phyloP scores from a whole-genome alignment of 2,888 invertebrate genomes.

The Pediacus dermestoides region DNA sequence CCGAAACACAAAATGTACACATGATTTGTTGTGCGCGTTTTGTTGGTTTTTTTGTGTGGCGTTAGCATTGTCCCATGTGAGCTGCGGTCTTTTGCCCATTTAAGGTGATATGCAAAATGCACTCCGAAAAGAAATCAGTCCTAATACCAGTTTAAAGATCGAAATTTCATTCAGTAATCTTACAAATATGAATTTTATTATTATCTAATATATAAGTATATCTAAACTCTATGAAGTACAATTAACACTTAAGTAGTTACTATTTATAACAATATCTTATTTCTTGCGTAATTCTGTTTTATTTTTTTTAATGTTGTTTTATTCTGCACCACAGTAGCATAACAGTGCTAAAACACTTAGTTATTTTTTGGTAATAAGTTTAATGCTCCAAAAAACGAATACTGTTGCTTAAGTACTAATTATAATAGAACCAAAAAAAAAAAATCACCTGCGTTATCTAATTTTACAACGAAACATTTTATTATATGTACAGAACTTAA shows the following conservation, averaged over 20 bases:
- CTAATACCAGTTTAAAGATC: constrained; percentile 21
- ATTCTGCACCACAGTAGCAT: constrained; percentile 42
- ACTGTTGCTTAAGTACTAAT: no score
- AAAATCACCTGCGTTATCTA: constrained; percentile 23
- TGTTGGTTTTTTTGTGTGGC: no score
- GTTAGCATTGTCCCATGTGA: no score
- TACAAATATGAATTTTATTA: constrained; percentile 22
- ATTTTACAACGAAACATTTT: constrained; percentile 38
- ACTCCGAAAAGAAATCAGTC: constrained; percentile 25
- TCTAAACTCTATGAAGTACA: constrained; percentile 57
- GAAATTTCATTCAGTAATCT: constrained; percentile 22
- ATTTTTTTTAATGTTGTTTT: no score
- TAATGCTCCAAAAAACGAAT: no score
- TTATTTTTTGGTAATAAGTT: constrained; percentile 11
- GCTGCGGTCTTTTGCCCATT: constrained; percentile 9
- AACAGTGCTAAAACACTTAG: constrained; percentile 41
- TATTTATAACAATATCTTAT: constrained; percentile 48
- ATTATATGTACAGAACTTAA: no score
- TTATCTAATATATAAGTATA: constrained; percentile 27
- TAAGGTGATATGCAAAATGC: constrained; percentile 32
- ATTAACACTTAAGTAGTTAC: constrained; percentile 50
- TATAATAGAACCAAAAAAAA: constrained; percentile 30
- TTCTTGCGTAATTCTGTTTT: constrained; percentile 35
- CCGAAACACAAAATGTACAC: no score
- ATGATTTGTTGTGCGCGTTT: no score